A percentile compares a stretch with the other conserved stretches of the same genome.
Conservation (phyloP, 2,888 invertebrate species). For the Poecilus cupreus region DNA sequence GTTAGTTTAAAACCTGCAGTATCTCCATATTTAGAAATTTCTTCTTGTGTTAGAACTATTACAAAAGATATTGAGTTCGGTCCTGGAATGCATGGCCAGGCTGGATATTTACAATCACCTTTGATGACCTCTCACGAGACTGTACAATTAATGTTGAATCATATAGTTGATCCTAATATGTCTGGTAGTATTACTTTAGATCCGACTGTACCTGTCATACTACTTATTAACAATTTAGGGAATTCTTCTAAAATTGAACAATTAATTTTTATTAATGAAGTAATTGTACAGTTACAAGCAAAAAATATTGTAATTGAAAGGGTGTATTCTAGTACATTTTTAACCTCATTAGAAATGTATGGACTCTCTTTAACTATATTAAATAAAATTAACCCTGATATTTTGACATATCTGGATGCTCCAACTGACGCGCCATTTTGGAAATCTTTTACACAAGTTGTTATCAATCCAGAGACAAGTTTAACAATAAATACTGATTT, state of each 20-base stretch:
- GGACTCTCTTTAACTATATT: conserved; percentile 86
- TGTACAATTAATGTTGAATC: conserved; percentile 73
- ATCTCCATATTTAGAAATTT: conserved; percentile 75
- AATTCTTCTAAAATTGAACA: conserved; percentile 85
- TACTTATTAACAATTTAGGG: conserved; percentile 85
- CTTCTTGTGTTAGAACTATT: conserved; percentile 63
- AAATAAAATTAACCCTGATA: conserved; percentile 73
- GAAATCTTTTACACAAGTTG: conserved; percentile 66
- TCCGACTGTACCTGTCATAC: conserved; percentile 72
- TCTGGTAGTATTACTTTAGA: conserved; percentile 62
- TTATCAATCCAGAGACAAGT: conserved; percentile 46
- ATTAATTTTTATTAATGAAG: conserved; percentile 75
- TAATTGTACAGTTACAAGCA: conserved; percentile 66
- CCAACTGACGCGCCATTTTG: conserved; percentile 77
- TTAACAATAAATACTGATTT: conserved; percentile 53
- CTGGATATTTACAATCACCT: conserved; percentile 73
- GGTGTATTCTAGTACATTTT: conserved; percentile 73
- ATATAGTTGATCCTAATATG: conserved; percentile 66
- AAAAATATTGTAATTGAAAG: conserved; percentile 64
- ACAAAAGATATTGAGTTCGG: conserved; percentile 79
- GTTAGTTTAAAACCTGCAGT: conserved; percentile 81
- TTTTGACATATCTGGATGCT: conserved; percentile 77
- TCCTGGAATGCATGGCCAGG: conserved; percentile 76
- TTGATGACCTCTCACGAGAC: conserved; percentile 73
- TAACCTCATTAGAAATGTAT: conserved; percentile 86